These are phyloP conservation scores for Reticulitermes speratus DNA, from an alignment of 1,140 invertebrate species.

Conservation along the genomic window DNA sequence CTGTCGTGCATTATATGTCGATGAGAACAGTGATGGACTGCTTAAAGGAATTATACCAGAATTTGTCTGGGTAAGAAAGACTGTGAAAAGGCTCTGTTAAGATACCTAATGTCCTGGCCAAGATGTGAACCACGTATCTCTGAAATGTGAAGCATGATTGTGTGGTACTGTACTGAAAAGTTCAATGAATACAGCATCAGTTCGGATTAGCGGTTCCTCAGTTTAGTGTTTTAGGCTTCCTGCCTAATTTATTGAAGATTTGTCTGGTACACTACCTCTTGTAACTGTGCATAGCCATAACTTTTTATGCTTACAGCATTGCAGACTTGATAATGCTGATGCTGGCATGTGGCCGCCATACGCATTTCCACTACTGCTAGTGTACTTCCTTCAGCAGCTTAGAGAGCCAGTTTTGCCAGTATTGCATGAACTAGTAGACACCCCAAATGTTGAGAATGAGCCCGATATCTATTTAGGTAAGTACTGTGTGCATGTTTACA, in stretches of 20 bases:
- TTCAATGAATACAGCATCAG: no score
- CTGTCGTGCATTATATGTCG: no score
- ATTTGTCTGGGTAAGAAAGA: no score
- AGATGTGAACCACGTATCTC: no score
- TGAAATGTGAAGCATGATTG: no score
- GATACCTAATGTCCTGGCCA: no score
- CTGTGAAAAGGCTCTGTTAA: no score
- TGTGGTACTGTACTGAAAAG: no score
- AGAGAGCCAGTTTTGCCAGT: conserved; percentile 31
- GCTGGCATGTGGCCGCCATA: conserved; percentile 28
- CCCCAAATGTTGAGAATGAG: background rate
- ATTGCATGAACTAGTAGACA: conserved; percentile 24
- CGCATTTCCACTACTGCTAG: conserved; percentile 24
- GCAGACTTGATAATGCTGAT: conserved; percentile 9
- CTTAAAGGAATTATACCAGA: no score
- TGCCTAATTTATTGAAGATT: background rate
- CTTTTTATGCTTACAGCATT: conserved; percentile 22
- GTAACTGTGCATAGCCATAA: background rate
- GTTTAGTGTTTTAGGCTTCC: background rate
- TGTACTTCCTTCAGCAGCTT: conserved; percentile 33
- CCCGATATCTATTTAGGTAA: background rate
- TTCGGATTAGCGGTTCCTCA: no score
- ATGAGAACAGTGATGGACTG: no score
- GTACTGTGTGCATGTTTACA: no score
- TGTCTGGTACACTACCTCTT: background rate